A percentile compares a stretch with the other conserved stretches of the same genome.
Conservation (phyloP, 2,113 vertebrate species). For the Lampris megalopsis region DNA sequence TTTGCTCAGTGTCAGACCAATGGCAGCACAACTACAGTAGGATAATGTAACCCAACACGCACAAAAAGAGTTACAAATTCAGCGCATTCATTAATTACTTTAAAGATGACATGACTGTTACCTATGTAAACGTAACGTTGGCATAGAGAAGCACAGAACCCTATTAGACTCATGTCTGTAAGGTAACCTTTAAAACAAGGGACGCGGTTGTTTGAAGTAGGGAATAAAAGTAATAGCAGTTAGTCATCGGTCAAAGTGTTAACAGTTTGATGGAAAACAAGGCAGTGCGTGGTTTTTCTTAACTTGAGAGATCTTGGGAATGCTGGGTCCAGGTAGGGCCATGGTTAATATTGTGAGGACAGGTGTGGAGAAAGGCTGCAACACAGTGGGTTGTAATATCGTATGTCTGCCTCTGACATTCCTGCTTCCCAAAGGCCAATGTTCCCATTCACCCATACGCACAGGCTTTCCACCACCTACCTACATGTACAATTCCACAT, state of each 20-base stretch:
- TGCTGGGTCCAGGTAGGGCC: slow-evolving; percentile 29
- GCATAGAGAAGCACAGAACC: neutral
- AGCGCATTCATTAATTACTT: neutral
- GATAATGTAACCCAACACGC: slow-evolving; percentile 15
- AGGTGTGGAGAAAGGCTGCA: slow-evolving; percentile 38
- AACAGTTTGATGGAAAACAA: slow-evolving; percentile 23
- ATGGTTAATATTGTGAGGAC: slow-evolving; percentile 44
- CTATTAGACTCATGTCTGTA: neutral
- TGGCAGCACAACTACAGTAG: neutral
- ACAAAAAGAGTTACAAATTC: neutral
- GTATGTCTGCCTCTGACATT: slow-evolving; percentile 60
- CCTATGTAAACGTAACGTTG: slow-evolving; percentile 3
- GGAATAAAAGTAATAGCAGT: slow-evolving; percentile 9
- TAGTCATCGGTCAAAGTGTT: slow-evolving; percentile 17
- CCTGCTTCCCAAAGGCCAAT: slow-evolving; percentile 35
- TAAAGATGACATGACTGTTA: neutral
- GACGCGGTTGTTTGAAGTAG: neutral
- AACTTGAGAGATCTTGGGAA: slow-evolving; percentile 47
- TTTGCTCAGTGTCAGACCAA: neutral
- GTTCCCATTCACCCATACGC: slow-evolving; percentile 43
- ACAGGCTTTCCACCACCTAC: slow-evolving; percentile 39
- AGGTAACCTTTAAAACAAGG: slow-evolving; percentile 9
- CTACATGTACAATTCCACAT: slow-evolving; percentile 10
- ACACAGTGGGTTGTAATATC: slow-evolving; percentile 51
- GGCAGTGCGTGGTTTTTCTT: slow-evolving; percentile 34